Base-by-base conservation (phyloP, 2,113 vertebrate species). In the Thryonomys swinderianus region DNA sequence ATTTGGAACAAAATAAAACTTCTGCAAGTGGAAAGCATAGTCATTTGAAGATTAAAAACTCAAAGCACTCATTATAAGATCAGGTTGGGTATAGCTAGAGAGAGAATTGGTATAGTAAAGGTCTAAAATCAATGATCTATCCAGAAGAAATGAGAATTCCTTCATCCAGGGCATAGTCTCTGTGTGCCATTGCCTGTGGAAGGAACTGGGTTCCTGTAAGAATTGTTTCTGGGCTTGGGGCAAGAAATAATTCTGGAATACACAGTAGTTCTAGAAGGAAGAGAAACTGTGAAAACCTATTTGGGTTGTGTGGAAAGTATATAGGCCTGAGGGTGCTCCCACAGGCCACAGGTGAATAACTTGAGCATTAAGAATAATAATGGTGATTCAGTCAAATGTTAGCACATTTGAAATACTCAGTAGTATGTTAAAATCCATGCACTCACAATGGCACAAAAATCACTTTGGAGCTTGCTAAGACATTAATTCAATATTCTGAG, bases 1-100 rank as follows among this genome's bases (percentile, higher is more conserved):
- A 86, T 91, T 93, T 85, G 13, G 37, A 89, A 85, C 53, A 78
- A 91, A 94, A 76, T 17, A 90, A 80, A 91, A 76, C 57, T 51
- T 92, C 53, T 64, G 83, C 61, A 88, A 91, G 42, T 37, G 74
- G 61, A 80, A 88, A 80, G 12, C 30, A 71, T 3, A 37, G 40
- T 83, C 40, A 85, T 53, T 3, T 64, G 67, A 69, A 86, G 40
- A 59, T 67, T 21, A 80, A 93, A 90, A 80, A 25, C 30, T 69
- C 40, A 83, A 92, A 92, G 45, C 30, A 67, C 12, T 74, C 51
- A 78, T 82, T 30, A 34, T 55, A 55, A 93, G 27, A 82, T 40
- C 10, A 59, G 55, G 18, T 80, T 57, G 66, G 51, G 30, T 53
- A 61, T 11, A 80, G 88, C 2, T 34, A 30, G 73, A 48, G n/a